Percentiles rank a stretch among this genome's conserved stretches.
Conservation (phyloP, 1,140 invertebrate species). For the Ptiloglossa arizonensis region DNA sequence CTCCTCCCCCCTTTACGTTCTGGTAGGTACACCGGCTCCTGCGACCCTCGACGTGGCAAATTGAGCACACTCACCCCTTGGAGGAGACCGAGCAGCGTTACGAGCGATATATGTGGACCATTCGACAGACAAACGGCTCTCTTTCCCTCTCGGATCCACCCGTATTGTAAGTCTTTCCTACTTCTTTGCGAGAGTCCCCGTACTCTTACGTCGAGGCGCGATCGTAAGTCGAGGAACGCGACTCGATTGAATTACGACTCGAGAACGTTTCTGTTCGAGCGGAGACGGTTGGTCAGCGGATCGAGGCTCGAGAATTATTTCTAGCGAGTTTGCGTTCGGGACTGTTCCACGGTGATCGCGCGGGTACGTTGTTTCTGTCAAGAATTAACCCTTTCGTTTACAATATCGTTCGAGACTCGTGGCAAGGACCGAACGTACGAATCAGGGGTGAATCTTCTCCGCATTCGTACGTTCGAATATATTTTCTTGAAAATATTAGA, state of each 20-base stretch:
- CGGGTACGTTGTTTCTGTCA: too few species aligned
- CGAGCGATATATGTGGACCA: conserved; percentile 74
- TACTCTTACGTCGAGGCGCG: conserved; percentile 7
- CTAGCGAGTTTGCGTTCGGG: too few species aligned
- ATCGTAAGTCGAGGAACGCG: conserved; percentile 37
- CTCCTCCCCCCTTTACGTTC: conserved; percentile 52
- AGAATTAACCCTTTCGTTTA: too few species aligned
- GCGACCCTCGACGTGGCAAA: conserved; percentile 78
- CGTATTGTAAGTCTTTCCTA: conserved; percentile 35
- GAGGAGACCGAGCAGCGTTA: conserved; percentile 68
- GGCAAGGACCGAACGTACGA: too few species aligned
- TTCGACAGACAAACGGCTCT: conserved; percentile 76
- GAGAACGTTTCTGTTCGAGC: neutral
- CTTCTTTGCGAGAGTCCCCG: conserved; percentile 29
- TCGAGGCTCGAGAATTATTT: neutral
- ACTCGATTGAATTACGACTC: conserved; percentile 29
- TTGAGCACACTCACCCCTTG: conserved; percentile 78
- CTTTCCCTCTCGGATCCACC: conserved; percentile 53
- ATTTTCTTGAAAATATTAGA: too few species aligned
- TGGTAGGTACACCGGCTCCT: conserved; percentile 69
- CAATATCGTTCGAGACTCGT: too few species aligned
- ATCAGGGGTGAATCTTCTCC: too few species aligned
- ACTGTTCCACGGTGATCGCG: too few species aligned
- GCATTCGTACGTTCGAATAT: too few species aligned
- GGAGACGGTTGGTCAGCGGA: neutral